phyloP scores from a whole-genome alignment of 2,797 vertebrate genomes.

The Scolopax rusticola region DNA sequence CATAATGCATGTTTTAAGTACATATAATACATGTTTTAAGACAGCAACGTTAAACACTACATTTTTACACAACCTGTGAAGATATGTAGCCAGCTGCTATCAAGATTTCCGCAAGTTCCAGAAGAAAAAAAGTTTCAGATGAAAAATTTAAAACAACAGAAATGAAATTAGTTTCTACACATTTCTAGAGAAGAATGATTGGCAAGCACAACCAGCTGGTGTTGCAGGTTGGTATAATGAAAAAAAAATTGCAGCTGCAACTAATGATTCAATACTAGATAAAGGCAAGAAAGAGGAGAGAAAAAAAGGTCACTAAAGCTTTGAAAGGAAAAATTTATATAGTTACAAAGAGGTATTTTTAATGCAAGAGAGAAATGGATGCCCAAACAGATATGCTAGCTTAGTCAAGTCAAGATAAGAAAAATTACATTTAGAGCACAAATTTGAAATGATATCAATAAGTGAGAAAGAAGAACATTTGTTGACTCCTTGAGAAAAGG shows the following conservation, averaged over 20 bases:
- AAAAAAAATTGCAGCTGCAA: not conserved
- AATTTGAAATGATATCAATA: not conserved
- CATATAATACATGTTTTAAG: slow-evolving; percentile 9
- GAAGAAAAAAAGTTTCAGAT: not conserved
- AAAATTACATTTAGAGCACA: not conserved
- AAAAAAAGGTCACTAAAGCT: not conserved
- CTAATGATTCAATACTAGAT: not conserved
- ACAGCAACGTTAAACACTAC: not conserved
- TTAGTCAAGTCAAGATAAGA: not conserved
- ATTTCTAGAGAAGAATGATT: not conserved
- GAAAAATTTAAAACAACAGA: not conserved
- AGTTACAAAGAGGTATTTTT: not conserved
- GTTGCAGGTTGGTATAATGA: not conserved
- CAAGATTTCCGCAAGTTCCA: not conserved
- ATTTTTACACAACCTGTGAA: not conserved
- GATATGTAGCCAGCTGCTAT: not conserved
- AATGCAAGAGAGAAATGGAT: not conserved
- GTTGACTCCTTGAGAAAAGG: not conserved
- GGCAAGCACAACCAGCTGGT: not conserved
- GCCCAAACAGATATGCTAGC: not conserved
- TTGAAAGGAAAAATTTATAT: not conserved
- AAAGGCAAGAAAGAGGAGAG: not conserved
- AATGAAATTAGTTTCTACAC: not conserved
- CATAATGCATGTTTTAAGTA: slow-evolving; percentile 6
- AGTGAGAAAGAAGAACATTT: not conserved